Evolutionary conservation across 2,888 invertebrate species (phyloP), one percentile per base, ranked within the genome.

Genomic region (Aleiodes testaceus): DNA sequence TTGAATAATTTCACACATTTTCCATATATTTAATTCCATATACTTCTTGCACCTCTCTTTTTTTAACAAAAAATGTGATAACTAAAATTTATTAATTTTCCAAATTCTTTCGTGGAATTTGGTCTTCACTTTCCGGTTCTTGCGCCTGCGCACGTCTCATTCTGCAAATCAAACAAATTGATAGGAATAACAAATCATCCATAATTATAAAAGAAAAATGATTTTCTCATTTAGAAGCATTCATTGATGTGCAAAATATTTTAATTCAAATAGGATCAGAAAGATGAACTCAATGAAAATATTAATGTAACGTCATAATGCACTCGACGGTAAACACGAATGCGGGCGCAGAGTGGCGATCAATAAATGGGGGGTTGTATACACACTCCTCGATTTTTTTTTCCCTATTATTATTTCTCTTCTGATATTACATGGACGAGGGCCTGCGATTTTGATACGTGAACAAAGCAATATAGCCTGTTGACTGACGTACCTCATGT

Each of bases 401-500:
- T 55, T 55, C 14, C 7, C 7, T 36, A 36, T 36, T 16, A 30
- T 30, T 36, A 36, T 55, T 36, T 14, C 26, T 16, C 16, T 55
- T n/a, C 26, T 36, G n/a, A 14, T 55, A 52, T 20, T 52, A 1
- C n/a, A 44, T 44, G 22, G 20, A 53, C 22, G n/a, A 36, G 9
- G 12, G 42, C 53, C 22, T 42, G 53, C 9, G n/a, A 52, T 50
- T 53, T 53, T 53, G 66, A 66, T 66, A 44, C 26, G 53, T 44
- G 42, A 52, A 42, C n/a, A 14, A 36, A 66, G 42, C 18, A n/a
- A 36, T 14, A 59, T 59, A 42, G 59, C 22, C 55, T 55, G 55
- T 74, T 72, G 67, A 69, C 64, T 66, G 67, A 69, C 59, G 67
- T 30, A 18, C 69, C 76, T 63, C 71, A 74, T 76, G 75, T 74